Percentiles rank a stretch among this genome's conserved stretches.
These are phyloP conservation scores for Holcopasites calliopsidis DNA, from an alignment of 1,140 invertebrate species.

Conservation along the genomic window DNA sequence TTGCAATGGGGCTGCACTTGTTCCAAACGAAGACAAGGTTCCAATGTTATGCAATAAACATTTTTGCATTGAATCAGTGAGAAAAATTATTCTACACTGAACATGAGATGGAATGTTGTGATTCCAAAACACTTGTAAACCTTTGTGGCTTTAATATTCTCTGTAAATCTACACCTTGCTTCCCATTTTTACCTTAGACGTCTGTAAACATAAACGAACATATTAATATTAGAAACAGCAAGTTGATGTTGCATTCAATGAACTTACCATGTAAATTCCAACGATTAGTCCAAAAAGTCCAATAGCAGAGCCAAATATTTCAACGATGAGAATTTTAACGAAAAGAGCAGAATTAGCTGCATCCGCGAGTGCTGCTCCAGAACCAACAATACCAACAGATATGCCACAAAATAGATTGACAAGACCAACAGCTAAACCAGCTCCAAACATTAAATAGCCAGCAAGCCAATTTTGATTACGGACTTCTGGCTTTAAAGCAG, in stretches of 20 bases:
- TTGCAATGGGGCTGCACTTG: background rate
- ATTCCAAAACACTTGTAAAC: slow-evolving; percentile 38
- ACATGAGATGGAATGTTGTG: slow-evolving; percentile 47
- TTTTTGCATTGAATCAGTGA: background rate
- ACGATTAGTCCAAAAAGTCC: slow-evolving; percentile 99
- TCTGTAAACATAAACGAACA: slow-evolving; percentile 68
- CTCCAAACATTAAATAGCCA: slow-evolving; percentile 97
- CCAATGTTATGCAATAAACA: background rate
- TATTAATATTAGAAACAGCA: slow-evolving; percentile 4
- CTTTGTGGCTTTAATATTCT: slow-evolving; percentile 1
- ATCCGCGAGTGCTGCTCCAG: slow-evolving; percentile 96
- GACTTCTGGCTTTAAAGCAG: slow-evolving; percentile 36
- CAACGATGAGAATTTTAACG: slow-evolving; percentile 98
- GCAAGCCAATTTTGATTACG: slow-evolving; percentile 85
- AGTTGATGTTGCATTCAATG: background rate
- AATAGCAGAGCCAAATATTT: slow-evolving; percentile 99
- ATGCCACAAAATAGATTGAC: slow-evolving; percentile 98
- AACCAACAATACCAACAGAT: slow-evolving; percentile 97
- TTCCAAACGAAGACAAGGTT: background rate
- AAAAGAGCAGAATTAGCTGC: slow-evolving; percentile 96
- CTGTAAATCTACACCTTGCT: slow-evolving; percentile 70
- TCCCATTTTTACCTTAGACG: slow-evolving; percentile 83
- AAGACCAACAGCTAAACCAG: slow-evolving; percentile 95
- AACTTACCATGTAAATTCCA: slow-evolving; percentile 91
- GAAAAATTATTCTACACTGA: slow-evolving; percentile 11